Evolutionary conservation across 2,113 vertebrate species (phyloP).

Genomic region (Ammodytes marinus): DNA sequence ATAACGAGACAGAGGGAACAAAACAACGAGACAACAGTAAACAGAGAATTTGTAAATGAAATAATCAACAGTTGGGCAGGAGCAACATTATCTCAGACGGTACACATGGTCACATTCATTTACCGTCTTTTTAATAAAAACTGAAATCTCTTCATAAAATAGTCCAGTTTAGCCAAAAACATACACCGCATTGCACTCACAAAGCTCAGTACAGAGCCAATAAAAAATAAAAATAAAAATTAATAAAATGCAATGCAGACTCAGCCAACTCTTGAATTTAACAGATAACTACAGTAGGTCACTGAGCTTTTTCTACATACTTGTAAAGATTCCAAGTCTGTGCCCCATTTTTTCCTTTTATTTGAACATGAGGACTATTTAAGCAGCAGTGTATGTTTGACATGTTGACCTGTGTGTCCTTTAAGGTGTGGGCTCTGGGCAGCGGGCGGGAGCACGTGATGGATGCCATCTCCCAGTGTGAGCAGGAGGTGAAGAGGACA

Average conservation of each 20-base stretch:
- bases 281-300: not conserved
- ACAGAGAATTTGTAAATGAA: too few relatives aligned
- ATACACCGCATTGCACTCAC: not conserved
- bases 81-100: too few relatives aligned
- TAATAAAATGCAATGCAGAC: not conserved
- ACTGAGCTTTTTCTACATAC: not conserved
- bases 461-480: constrained; percentile 95
- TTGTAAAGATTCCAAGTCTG: not conserved
- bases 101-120: too few relatives aligned
- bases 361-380: not conserved
- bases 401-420: not conserved
- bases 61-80: too few relatives aligned
- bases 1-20: too few relatives aligned
- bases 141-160: too few relatives aligned
- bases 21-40: too few relatives aligned
- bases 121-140: too few relatives aligned
- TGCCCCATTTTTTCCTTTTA: not conserved
- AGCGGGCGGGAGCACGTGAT: constrained; percentile 90
- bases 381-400: not conserved
- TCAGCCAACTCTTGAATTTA: not conserved
- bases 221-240: not conserved
- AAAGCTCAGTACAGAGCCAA: not conserved
- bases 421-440: constrained; percentile 94
- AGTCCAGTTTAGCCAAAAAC: not conserved
- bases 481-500: constrained; percentile 89